Base-by-base conservation (phyloP, 2,888 invertebrate genomes). In the Lutraria lutraria region DNA sequence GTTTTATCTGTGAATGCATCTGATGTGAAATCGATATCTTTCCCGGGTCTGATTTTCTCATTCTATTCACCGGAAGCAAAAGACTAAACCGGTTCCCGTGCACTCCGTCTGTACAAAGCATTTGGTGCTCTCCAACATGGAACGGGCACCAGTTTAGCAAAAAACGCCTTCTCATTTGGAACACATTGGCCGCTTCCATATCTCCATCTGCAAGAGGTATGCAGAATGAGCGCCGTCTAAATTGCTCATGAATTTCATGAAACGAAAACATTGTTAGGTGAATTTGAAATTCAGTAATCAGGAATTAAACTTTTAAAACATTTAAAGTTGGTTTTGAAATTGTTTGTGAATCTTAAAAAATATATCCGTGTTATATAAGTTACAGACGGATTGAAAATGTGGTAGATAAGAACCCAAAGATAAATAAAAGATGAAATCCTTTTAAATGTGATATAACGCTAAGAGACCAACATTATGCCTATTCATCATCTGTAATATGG, bases 1-100 rank as follows among this genome's bases (percentile, higher is more conserved):
- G 13, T 25, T 34, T 16, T 76, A 76, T 76, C 76, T 34, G 25
- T 3, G 34, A 34, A 31, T 34, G 31, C 76, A 76, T 76, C 76
- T 31, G 2, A 34, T 34, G 12, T 76, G 76, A 34, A 76, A 76
- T 34, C 34, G 76, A 76, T 76, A 76, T 76, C 34, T 76, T 76
- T 76, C 25, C 31, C 6, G 29, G 76, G 29, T 31, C 31, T 29
- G 31, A 25, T 19, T 76, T 34, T 63, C 63, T 63, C 63, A n/a
- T 63, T 63, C n/a, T 25, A 12, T 34, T 34, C 76, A 76, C 76
- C 76, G 76, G 76, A 76, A 34, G 76, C 31, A 31, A 76, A 19
- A 19, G 25, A 16, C 29, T n/a, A n/a, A n/a, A n/a, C n/a, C n/a
- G n/a, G n/a, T n/a, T n/a, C n/a, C n/a, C n/a, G n/a, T n/a, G n/a